Base-by-base conservation (phyloP, 2,888 invertebrate genomes). In the Pandemis corylana region DNA sequence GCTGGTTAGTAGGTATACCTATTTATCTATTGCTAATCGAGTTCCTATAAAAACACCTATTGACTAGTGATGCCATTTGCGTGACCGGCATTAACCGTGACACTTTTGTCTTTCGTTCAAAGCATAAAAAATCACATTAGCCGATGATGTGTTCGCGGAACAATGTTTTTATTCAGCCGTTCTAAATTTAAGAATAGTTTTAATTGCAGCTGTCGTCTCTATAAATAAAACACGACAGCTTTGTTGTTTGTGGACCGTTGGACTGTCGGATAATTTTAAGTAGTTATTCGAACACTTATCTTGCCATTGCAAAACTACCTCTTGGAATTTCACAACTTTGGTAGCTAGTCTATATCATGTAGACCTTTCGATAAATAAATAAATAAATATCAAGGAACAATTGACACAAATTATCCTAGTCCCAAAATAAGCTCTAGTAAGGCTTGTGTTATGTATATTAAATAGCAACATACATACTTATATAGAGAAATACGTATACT, bases 171-270 rank as follows among this genome's bases (percentile, higher is more conserved):
- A 46, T 46, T 46, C 59, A 61, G 13, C 13, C 20, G 51, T 44
- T 71, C 53, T 36, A 42, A 44, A 42, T 46, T 65, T 64, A 56
- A 44, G 56, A 71, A 56, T 65, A 71, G 53, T 71, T 71, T 65
- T 65, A 65, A 71, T 71, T 71, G 65, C 65, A 71, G 64, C 64
- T 71, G 64, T 71, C 44, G 44, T 46, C 56, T 64, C 71, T 65
- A 56, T 71, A 71, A 71, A 71, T 71, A 65, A 36, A 69, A 46
- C 51, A 46, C 15, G 71, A 65, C n/a, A 53, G 62, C 51, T 20
- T 44, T 56, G 56, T 65, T 63, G 71, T 28, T 53, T 71, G 64
- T 56, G 28, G 7, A 65, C 56, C 44, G 49, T 51, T 49, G 51
- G 69, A 53, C 7, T n/a, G 20, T n/a, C 28, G 53, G n/a, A 44